Base-by-base conservation (phyloP, 2,113 vertebrate genomes). In the Phalacrocorax brasilianus region DNA sequence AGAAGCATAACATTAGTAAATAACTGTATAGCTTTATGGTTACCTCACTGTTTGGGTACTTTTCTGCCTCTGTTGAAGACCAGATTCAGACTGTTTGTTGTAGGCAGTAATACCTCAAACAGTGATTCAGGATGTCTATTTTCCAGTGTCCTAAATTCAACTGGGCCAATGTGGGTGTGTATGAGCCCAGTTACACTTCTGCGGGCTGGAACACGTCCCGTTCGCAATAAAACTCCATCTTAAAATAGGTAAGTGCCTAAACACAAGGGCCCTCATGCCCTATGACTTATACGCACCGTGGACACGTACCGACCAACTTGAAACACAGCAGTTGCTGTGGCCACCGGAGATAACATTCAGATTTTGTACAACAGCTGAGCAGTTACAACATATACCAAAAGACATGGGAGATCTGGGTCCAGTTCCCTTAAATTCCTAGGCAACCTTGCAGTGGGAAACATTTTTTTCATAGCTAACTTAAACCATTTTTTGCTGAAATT, bases 211-310 rank as follows among this genome's bases (percentile, higher is more conserved):
- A 49, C 40, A 44, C 4, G 14, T 40, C 45, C 58, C 82, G 5
- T 38, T 70, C 6, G 8, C 61, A 93, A 24, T 24, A 66, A 88
- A 68, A 76, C 33, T 52, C 47, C 74, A 78, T 75, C 81, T 85
- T 50, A 87, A 84, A 50, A 47, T 16, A 62, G 70, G 44, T 66
- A 59, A 78, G 45, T 40, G 32, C 33, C 74, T n/a, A 14, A 89
- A 85, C 13, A 89, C 40, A 67, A 59, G 40, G 40, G n/a, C 14
- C 24, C 7, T 84, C n/a, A 18, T 63, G 10, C 20, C 33, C 50
- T 23, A 3, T 13, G 35, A 22, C 42, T 84, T 38, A 62, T 8
- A 38, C 0, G 5, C 40, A 40, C 14, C 0, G 0, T 33, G 45
- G 68, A 27, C 73, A 66, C 18, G 27, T 0, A 0, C 12, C 83